phyloP scores from a whole-genome alignment of 2,797 vertebrate species.

The Micromesistius poutassou region DNA sequence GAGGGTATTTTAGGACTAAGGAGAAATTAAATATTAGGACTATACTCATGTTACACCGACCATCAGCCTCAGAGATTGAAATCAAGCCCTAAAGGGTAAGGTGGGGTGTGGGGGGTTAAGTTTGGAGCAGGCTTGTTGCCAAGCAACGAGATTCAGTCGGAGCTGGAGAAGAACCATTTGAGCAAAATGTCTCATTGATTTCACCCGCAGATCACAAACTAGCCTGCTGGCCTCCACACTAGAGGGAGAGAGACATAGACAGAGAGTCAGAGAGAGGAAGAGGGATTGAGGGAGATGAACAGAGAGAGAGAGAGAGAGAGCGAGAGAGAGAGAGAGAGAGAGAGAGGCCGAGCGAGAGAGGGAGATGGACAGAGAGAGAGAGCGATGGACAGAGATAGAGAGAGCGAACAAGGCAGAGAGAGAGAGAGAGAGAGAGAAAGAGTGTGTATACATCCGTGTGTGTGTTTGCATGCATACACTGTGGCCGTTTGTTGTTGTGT shows the following conservation, averaged over 20 bases:
- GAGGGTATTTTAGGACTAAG: not conserved
- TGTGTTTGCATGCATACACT: constrained; percentile 7
- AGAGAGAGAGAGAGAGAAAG: not conserved
- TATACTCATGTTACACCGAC: not conserved
- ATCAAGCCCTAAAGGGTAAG: constrained; percentile 7
- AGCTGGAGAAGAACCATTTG: constrained; percentile 27
- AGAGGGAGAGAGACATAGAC: not conserved
- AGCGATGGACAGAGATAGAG: no score
- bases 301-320: not conserved
- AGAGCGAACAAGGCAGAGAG: no score
- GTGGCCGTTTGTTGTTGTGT: constrained; percentile 9
- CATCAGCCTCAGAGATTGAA: constrained; percentile 23
- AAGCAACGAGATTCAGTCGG: constrained; percentile 48
- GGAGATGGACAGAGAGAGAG: no score
- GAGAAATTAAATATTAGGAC: not conserved
- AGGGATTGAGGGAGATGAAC: not conserved
- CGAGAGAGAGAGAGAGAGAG: not conserved
- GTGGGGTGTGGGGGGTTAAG: constrained; percentile 16
- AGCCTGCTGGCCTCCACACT: constrained; percentile 23
- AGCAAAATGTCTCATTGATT: constrained; percentile 49
- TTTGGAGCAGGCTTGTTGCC: constrained; percentile 60
- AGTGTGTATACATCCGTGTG: not conserved
- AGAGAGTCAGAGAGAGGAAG: not conserved
- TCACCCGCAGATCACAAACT: constrained; percentile 36
- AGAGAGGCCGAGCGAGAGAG: not conserved